Conservation (phyloP, 2,797 vertebrate species). For the Nannoperca obscura region DNA sequence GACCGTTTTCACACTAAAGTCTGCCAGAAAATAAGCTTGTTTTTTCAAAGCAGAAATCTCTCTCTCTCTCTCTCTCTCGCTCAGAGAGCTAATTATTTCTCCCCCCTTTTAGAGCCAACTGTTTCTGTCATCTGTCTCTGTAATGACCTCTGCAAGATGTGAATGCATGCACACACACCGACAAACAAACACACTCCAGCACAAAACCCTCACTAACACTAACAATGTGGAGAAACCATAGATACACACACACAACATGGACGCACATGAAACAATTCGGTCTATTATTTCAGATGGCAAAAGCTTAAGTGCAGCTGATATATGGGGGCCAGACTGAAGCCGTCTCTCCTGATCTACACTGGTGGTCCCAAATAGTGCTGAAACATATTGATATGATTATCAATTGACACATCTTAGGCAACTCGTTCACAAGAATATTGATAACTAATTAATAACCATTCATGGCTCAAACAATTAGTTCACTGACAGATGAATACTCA, state of each 20-base stretch:
- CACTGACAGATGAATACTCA: background rate
- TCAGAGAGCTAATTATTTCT: conserved; percentile 80
- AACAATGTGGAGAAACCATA: conserved; percentile 10
- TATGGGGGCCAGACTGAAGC: conserved; percentile 1
- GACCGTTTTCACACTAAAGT: conserved; percentile 73
- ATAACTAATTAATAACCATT: background rate
- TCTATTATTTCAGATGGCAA: conserved; percentile 10
- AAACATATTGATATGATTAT: background rate
- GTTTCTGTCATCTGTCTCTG: conserved; percentile 83
- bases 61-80: conserved; percentile 30
- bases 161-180: conserved; percentile 49
- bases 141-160: conserved; percentile 81
- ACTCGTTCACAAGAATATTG: background rate
- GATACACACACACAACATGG: conserved; percentile 15
- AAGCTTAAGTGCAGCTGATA: conserved; percentile 10
- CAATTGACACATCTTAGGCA: background rate
- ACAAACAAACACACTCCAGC: conserved; percentile 19
- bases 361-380: background rate
- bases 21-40: conserved; percentile 71
- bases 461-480: background rate
- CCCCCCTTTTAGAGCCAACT: conserved; percentile 78
- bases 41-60: conserved; percentile 57
- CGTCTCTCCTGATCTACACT: conserved; percentile 9
- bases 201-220: conserved; percentile 23
- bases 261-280: conserved; percentile 17